phyloP scores from a whole-genome alignment of 2,113 vertebrate genomes.

The Ahaetulla prasina region DNA sequence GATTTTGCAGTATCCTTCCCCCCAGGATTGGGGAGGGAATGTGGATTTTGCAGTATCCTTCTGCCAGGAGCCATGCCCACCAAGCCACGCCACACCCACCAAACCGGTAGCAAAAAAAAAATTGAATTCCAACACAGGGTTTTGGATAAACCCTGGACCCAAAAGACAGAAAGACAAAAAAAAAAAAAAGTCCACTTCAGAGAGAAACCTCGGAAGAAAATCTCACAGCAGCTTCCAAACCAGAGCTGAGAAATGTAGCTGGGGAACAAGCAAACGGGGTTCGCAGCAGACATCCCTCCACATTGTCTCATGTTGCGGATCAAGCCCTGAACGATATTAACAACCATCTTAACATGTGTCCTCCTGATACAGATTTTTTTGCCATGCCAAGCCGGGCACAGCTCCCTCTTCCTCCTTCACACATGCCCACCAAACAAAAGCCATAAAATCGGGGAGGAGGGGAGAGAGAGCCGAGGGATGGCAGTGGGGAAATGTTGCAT shows the following conservation, averaged over 20 bases:
- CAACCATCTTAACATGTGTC: slow-evolving; percentile 57
- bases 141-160: not conserved
- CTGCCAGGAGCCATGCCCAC: too few relatives aligned
- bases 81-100: too few relatives aligned
- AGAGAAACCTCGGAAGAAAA: not conserved
- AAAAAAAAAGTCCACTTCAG: not conserved
- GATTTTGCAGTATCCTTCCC: too few relatives aligned
- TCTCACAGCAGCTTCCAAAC: not conserved
- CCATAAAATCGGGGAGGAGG: slow-evolving; percentile 59
- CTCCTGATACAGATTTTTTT: slow-evolving; percentile 45
- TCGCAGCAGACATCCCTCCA: too few relatives aligned
- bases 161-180: not conserved
- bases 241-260: not conserved
- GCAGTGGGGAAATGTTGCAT: slow-evolving; percentile 59
- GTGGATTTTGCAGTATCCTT: too few relatives aligned
- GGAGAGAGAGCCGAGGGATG: slow-evolving; percentile 41
- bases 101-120: too few relatives aligned
- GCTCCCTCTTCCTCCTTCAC: slow-evolving; percentile 63
- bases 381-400: slow-evolving; percentile 58
- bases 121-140: too few relatives aligned
- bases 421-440: slow-evolving; percentile 54
- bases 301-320: not conserved
- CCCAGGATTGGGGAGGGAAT: too few relatives aligned
- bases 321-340: slow-evolving; percentile 59
- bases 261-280: not conserved